Percentiles rank a stretch among this genome's conserved stretches.
Evolutionary conservation across 64 coral and sea anemone species (phyloP).

Genomic region (Montipora cactus): DNA sequence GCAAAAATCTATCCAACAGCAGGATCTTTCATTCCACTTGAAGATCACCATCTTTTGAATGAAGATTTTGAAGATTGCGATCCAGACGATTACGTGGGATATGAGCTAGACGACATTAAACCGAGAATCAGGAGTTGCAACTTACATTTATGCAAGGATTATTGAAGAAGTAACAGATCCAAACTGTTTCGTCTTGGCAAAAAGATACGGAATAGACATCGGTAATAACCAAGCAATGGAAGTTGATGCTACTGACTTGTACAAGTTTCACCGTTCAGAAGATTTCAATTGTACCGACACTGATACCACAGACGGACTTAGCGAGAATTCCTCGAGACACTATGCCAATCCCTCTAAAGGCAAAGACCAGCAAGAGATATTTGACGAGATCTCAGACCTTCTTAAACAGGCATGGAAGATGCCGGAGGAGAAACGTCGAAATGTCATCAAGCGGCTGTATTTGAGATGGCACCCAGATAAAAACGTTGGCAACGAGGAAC

Average conservation of each 20-base stretch:
- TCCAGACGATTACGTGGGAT: constrained; percentile 82
- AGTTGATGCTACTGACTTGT: constrained; percentile 65
- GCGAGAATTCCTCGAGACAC: background rate
- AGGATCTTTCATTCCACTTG: constrained; percentile 69
- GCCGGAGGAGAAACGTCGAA: constrained; percentile 56
- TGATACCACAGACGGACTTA: background rate
- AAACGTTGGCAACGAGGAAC: constrained; percentile 72
- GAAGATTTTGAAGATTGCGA: constrained; percentile 58
- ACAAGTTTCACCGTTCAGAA: constrained; percentile 72
- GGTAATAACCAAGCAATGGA: constrained; percentile 45
- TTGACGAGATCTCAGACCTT: constrained; percentile 17
- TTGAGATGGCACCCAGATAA: constrained; percentile 90
- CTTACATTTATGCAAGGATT: constrained; percentile 80
- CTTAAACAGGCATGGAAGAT: constrained; percentile 79
- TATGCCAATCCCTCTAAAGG: background rate
- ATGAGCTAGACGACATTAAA: constrained; percentile 82
- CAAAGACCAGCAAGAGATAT: background rate
- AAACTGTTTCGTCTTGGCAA: background rate
- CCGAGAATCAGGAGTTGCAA: constrained; percentile 55
- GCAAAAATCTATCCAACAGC: constrained; percentile 27
- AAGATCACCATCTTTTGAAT: constrained; percentile 73
- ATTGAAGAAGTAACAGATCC: constrained; percentile 56
- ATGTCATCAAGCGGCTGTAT: constrained; percentile 70
- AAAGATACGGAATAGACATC: constrained; percentile 75
- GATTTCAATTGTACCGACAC: background rate